A percentile compares a stretch with the other conserved stretches of the same genome.
These are phyloP conservation scores for Sphyrna mokarran DNA, from an alignment of 2,113 vertebrate genomes.

Conservation along the genomic window DNA sequence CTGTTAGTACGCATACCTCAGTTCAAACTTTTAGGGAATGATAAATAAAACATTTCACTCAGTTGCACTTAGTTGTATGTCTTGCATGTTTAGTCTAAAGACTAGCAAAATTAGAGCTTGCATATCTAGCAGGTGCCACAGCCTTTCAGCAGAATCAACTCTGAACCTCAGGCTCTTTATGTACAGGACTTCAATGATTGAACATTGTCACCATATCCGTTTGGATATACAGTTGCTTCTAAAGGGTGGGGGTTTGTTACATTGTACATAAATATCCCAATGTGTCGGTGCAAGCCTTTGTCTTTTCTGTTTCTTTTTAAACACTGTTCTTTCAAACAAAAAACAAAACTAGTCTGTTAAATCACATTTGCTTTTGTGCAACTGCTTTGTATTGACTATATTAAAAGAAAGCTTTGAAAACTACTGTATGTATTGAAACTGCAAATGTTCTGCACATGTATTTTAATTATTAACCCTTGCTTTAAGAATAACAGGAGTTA, in stretches of 20 bases:
- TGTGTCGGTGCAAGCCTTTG: slow-evolving; percentile 75
- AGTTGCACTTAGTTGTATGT: slow-evolving; percentile 90
- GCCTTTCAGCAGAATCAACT: slow-evolving; percentile 75
- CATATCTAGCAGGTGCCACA: slow-evolving; percentile 70
- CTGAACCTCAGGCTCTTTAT: slow-evolving; percentile 87
- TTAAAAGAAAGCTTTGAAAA: slow-evolving; percentile 70
- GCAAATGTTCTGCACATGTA: slow-evolving; percentile 86
- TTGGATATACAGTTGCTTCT: slow-evolving; percentile 62
- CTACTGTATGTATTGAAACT: slow-evolving; percentile 94
- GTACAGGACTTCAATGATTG: slow-evolving; percentile 64
- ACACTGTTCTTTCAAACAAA: slow-evolving; percentile 57
- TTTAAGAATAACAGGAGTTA: slow-evolving; percentile 74
- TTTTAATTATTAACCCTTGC: slow-evolving; percentile 84
- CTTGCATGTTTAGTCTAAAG: slow-evolving; percentile 95
- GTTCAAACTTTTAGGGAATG: slow-evolving; percentile 90
- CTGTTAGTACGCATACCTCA: slow-evolving; percentile 91
- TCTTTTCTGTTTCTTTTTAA: slow-evolving; percentile 53
- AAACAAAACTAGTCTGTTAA: slow-evolving; percentile 73
- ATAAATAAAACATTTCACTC: slow-evolving; percentile 85
- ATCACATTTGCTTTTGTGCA: slow-evolving; percentile 86
- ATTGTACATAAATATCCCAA: slow-evolving; percentile 84
- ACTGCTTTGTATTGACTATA: slow-evolving; percentile 90
- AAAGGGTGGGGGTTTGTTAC: slow-evolving; percentile 69
- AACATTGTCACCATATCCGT: slow-evolving; percentile 63
- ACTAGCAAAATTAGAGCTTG: slow-evolving; percentile 80